Percentiles rank a stretch among this genome's conserved stretches.
Evolutionary conservation across 2,888 invertebrate genomes (phyloP).

Genomic region (Stegophylla sp.): DNA sequence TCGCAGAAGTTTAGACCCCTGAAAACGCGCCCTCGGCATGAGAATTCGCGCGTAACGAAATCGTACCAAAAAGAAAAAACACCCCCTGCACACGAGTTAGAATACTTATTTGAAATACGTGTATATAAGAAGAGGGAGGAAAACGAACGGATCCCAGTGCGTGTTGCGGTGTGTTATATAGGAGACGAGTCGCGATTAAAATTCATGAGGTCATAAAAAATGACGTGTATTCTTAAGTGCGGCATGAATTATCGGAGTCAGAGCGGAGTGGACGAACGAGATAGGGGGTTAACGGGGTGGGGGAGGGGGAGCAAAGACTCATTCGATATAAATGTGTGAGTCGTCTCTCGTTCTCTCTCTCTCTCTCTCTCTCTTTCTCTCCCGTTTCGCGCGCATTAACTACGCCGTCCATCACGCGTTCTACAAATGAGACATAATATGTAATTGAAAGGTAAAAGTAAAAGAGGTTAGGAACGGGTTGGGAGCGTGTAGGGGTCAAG

Average conservation of each 20-base stretch:
- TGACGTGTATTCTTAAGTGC: slow-evolving; percentile 29
- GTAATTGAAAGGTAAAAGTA: slow-evolving; percentile 44
- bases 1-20: too few relatives aligned
- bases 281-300: too few relatives aligned
- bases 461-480: slow-evolving; percentile 29
- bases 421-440: slow-evolving; percentile 11
- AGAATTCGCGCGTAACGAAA: too few relatives aligned
- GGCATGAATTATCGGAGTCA: slow-evolving; percentile 29
- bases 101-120: background rate
- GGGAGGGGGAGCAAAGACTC: slow-evolving; percentile 30
- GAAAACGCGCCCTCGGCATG: too few relatives aligned
- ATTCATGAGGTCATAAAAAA: slow-evolving; percentile 52
- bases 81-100: background rate
- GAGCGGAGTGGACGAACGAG: slow-evolving; percentile 20
- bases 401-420: background rate
- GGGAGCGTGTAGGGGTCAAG: slow-evolving; percentile 29
- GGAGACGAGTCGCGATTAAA: slow-evolving; percentile 47
- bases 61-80: too few relatives aligned
- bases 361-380: background rate
- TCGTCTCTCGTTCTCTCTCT: background rate
- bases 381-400: background rate
- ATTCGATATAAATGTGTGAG: slow-evolving; percentile 31
- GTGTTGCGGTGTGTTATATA: background rate
- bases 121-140: background rate
- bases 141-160: background rate